Percentiles rank a stretch among this genome's conserved stretches.
These are phyloP conservation scores for Echinarachnius parma DNA, from an alignment of 53 echinoderm and acorn worm genomes.

Conservation along the genomic window DNA sequence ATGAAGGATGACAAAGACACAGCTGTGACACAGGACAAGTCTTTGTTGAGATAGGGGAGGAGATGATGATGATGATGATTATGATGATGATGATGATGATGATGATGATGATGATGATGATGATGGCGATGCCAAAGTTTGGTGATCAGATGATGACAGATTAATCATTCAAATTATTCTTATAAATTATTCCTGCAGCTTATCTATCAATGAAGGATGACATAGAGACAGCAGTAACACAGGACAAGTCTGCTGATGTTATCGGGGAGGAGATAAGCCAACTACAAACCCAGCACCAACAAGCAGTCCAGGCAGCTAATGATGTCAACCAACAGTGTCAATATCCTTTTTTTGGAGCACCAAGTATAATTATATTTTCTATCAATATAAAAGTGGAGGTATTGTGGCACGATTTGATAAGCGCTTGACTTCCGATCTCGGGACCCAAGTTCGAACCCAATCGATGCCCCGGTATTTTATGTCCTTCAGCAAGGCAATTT, in stretches of 20 bases:
- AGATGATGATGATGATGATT: conserved; percentile 12
- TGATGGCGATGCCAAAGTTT: background rate
- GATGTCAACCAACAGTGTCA: conserved; percentile 29
- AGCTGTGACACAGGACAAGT: background rate
- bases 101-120: conserved; percentile 16
- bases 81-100: conserved; percentile 1
- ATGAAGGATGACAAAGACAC: background rate
- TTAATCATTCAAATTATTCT: no score
- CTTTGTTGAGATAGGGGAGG: no score
- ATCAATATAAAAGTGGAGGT: no score
- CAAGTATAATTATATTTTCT: no score
- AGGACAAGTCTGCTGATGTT: conserved; percentile 22
- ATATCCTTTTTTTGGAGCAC: conserved; percentile 54
- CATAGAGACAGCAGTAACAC: conserved; percentile 1
- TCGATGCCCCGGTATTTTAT: no score
- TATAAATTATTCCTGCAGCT: no score
- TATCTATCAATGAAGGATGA: conserved; percentile 39
- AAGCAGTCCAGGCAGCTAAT: conserved; percentile 11
- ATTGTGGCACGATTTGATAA: no score
- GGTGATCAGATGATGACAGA: background rate
- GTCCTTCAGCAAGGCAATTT: no score
- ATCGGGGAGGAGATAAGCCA: conserved; percentile 22
- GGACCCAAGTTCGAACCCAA: no score
- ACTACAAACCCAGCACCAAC: conserved; percentile 11
- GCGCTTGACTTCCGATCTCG: no score